Evolutionary conservation across 2,888 invertebrate genomes (phyloP).

Genomic region (Dysmachus trigonus): DNA sequence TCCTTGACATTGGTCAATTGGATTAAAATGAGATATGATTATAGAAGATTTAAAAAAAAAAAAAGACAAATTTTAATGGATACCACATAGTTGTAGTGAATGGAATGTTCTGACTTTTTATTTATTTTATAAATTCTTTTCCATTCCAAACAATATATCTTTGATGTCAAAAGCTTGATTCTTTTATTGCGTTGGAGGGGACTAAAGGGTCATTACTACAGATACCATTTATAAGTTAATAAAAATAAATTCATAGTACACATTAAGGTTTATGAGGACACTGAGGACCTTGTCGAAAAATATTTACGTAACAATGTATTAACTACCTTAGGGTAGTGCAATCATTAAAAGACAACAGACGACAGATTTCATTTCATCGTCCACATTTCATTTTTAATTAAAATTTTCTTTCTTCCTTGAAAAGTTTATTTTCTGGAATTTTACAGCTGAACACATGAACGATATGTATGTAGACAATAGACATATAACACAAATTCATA

Average conservation of each 20-base stretch:
- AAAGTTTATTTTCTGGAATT: not conserved
- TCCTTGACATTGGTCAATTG: not conserved
- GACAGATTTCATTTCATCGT: not conserved
- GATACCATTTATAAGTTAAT: not conserved
- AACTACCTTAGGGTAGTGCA: not conserved
- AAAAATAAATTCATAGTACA: not conserved
- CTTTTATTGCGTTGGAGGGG: not conserved
- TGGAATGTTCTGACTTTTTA: not conserved
- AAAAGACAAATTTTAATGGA: not conserved
- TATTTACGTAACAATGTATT: not conserved
- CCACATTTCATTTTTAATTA: not conserved
- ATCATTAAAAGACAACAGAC: not conserved
- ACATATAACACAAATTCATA: not conserved
- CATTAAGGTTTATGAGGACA: not conserved
- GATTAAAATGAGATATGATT: not conserved
- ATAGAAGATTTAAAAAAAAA: not conserved
- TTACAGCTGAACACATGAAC: not conserved
- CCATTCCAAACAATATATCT: not conserved
- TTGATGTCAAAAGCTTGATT: not conserved
- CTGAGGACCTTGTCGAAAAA: not conserved
- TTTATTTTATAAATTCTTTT: not conserved
- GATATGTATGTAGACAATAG: not conserved
- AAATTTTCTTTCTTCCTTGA: not conserved
- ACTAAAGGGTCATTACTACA: not conserved
- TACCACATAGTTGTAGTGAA: not conserved